These are phyloP conservation scores for Drosophila arizonae DNA, from an alignment of 1,140 invertebrate genomes.

Conservation along the genomic window DNA sequence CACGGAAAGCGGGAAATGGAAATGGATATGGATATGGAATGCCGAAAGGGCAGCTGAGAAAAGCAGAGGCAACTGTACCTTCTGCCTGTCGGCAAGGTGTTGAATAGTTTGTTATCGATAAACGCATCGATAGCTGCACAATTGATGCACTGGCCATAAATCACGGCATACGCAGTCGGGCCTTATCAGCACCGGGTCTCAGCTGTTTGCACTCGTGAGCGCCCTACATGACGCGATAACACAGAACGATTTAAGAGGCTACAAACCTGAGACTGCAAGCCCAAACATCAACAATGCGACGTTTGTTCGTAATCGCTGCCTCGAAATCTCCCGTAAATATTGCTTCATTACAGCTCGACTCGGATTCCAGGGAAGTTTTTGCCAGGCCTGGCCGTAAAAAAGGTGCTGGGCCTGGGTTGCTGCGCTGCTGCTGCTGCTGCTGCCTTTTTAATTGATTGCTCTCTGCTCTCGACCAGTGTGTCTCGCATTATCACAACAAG, in stretches of 20 bases:
- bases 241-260: constrained; percentile 43
- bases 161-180: constrained; percentile 45
- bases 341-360: constrained; percentile 71
- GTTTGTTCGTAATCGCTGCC: constrained; percentile 54
- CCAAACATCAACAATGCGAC: constrained; percentile 31
- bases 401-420: constrained; percentile 33
- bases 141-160: constrained; percentile 70
- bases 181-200: constrained; percentile 56
- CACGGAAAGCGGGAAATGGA: constrained; percentile 1
- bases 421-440: constrained; percentile 38
- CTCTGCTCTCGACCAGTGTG: constrained; percentile 52
- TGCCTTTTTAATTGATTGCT: constrained; percentile 80
- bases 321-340: constrained; percentile 71
- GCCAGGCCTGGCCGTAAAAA: constrained; percentile 29
- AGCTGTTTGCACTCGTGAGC: constrained; percentile 37
- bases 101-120: constrained; percentile 30
- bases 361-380: constrained; percentile 64
- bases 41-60: neutral
- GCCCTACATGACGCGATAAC: constrained; percentile 49
- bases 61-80: constrained; percentile 33
- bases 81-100: neutral
- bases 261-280: neutral
- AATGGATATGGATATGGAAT: neutral
- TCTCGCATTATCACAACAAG: constrained; percentile 75
- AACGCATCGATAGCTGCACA: constrained; percentile 31